phyloP scores from a whole-genome alignment of 2,797 vertebrate genomes.

The Chanos chanos region DNA sequence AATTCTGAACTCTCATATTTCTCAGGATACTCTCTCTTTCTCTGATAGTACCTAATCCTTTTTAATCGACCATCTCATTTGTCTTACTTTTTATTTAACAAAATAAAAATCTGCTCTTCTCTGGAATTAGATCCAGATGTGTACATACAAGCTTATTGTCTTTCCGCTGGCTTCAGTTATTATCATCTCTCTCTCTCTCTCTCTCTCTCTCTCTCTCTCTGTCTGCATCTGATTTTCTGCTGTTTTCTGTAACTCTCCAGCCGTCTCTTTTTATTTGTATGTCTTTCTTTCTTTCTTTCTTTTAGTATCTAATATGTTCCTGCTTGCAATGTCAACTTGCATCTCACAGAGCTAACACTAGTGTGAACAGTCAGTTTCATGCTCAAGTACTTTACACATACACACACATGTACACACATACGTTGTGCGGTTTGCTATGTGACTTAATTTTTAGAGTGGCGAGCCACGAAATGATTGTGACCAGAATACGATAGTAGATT shows the following conservation, averaged over 20 bases:
- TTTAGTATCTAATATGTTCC: neutral
- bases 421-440: too few relatives aligned
- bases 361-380: neutral
- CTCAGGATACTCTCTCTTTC: neutral
- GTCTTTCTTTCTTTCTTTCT: neutral
- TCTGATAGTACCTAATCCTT: neutral
- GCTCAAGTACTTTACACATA: neutral
- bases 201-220: neutral
- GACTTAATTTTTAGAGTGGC: neutral
- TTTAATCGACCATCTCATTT: too few relatives aligned
- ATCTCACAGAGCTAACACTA: neutral
- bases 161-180: too few relatives aligned
- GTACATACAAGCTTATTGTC: too few relatives aligned
- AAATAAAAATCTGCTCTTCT: too few relatives aligned
- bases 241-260: neutral
- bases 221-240: too few relatives aligned
- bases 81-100: too few relatives aligned
- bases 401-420: too few relatives aligned
- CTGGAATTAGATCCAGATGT: too few relatives aligned
- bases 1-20: neutral
- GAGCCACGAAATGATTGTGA: neutral
- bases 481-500: neutral
- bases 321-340: too few relatives aligned
- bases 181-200: neutral
- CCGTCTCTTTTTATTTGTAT: neutral